Evolutionary conservation across 2,113 vertebrate genomes (phyloP), one percentile per base, ranked within the genome.

Genomic region (Excalfactoria chinensis): DNA sequence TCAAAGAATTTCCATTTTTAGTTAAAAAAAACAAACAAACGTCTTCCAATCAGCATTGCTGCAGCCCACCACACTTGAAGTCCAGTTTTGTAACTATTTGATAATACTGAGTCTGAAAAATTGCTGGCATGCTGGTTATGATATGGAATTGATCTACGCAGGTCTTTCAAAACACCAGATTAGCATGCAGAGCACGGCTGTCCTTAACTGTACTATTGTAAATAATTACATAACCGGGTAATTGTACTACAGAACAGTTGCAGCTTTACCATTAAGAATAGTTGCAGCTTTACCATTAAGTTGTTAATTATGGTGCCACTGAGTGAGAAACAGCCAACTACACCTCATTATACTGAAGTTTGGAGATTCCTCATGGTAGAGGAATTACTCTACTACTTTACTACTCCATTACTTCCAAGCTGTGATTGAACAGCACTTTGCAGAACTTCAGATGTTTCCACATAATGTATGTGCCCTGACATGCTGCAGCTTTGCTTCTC

Each of bases 1-100:
- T 69, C 70, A 92, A 44, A 85, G 26, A 89, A 82, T 64, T 82
- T 95, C 48, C 71, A 82, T 60, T 90, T 84, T 79, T 49, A 56
- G 16, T 84, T 87, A 63, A 13, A 82, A 53, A 66, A 28, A 11
- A 1, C 14, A 37, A 37, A 37, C 10, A 37, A 37, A 73, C 3
- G 6, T 17, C 32, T 32, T 30, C 32, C 19, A 73, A 37, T 59
- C 43, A 59, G 10, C 72, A 11, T 55, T 46, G 48, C 40, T 90
- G 63, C 32, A 85, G 13, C 10, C 66, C 32, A 32, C 14, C 51
- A 37, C 48, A 37, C 25, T 49, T 81, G 34, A 75, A 71, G 3
- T 56, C 53, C 35, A 71, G 30, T 68, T 82, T 79, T 32, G 55
- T 41, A 79, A 72, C 14, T 64, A 26, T 14, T 41, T 85, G 79